A percentile compares a stretch with the other conserved stretches of the same genome.
Conservation (phyloP, 2,888 invertebrate species). For the Gymnosoma rotundatum region DNA sequence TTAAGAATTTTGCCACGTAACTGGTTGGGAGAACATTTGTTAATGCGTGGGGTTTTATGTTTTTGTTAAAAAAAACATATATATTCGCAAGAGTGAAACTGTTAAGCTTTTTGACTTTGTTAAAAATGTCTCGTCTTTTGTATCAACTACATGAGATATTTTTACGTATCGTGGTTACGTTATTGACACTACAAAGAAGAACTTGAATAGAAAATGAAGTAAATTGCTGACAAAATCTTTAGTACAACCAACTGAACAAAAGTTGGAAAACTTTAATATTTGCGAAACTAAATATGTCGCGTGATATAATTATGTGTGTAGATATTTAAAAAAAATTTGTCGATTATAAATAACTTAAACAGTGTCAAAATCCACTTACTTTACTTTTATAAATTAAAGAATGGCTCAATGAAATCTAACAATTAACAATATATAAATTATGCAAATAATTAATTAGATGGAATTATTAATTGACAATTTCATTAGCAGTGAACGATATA, state of each 20-base stretch:
- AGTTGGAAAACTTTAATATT: no score
- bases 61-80: not conserved
- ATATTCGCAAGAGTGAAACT: conserved; percentile 43
- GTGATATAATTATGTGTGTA: no score
- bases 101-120: conserved; percentile 64
- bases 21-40: conserved; percentile 27
- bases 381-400: no score
- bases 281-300: no score
- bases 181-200: conserved; percentile 1
- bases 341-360: no score
- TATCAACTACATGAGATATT: conserved; percentile 53
- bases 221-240: not conserved
- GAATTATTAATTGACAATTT: no score
- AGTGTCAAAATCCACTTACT: no score
- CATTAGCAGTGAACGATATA: no score
- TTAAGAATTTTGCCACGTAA: conserved; percentile 30
- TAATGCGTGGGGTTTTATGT: conserved; percentile 34
- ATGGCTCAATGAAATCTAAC: no score
- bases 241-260: not conserved
- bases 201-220: not conserved
- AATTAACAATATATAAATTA: no score
- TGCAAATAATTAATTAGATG: no score
- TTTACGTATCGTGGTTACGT: conserved; percentile 41
- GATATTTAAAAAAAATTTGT: no score
- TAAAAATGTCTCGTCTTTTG: conserved; percentile 63